Base-by-base conservation (phyloP, 2,888 invertebrate species). In the Drosophila macrospina region DNA sequence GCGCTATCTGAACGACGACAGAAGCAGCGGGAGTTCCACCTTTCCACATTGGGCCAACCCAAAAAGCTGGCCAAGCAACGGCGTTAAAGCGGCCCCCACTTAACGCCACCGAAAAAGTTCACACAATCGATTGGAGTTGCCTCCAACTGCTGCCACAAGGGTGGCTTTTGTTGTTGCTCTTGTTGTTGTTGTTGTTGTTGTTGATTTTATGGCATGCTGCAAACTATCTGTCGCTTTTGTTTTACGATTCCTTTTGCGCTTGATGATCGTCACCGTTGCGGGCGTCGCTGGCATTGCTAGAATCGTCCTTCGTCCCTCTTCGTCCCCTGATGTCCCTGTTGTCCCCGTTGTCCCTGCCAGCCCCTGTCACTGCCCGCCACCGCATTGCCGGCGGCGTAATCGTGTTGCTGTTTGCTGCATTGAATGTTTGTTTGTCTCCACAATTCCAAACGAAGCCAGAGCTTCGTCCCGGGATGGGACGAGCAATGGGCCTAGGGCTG, bases 221-320 rank as follows among this genome's bases (percentile, higher is more conserved):
- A 83, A 86, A 84, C 86, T 84, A 83, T 84, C 84, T 86, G 84
- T 84, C 86, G 86, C 86, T 81, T 86, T 85, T 85, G 84, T 85
- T 85, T 85, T 86, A 85, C 84, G 84, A 86, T 85, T 85, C 81
- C 86, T 85, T 86, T 86, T 84, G 82, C 69, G 67, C 80, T 83
- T 71, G 83, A 82, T 83, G 86, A 85, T 84, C 84, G 84, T 75
- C 83, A 69, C 69, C 72, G 81, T 73, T 61, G 62, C 60, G 63
- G 73, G 65, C 57, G 57, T 45, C 47, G 70, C 30, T 59, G 47
- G 45, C 65, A 48, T 72, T 32, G 52, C 74, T 42, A 45, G 44
- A 54, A 55, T 62, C 59, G 51, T 26, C n/a, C 42, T 26, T 10
- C 13, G 28, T 11, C n/a, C 7, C 16, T 7, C 13, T 11, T 1